Evolutionary conservation across 2,888 invertebrate genomes (phyloP), one percentile per base, ranked within the genome.

Genomic region (Leptinotarsa tumamoca): DNA sequence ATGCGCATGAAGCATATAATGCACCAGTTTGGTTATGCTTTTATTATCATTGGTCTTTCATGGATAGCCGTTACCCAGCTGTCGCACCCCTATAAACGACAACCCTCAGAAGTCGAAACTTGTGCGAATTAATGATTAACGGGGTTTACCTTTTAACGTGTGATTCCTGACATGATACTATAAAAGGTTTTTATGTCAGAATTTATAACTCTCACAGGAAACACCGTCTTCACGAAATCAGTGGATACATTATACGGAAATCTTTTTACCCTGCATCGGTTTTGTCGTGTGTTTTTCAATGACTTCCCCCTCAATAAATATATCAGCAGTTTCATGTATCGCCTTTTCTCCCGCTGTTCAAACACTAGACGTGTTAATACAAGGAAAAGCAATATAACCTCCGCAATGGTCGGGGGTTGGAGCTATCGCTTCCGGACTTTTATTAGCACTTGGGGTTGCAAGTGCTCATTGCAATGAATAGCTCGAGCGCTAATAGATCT

Each of bases 401-500:
- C 78, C 75, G 78, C 80, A 78, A 79, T 73, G 79, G 80, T 80
- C 77, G 80, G 78, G 74, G 72, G 78, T 71, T 75, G 78, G 63
- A 72, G 52, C 52, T 17, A 33, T 43, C 56, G 49, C 49, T 58
- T 43, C 70, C 70, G 70, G 70, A 58, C 33, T 56, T 27, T 14
- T 63, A 63, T 63, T 63, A 63, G 33, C 51, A 43, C 54, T 69
- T 33, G 84, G 83, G 84, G 83, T 83, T 81, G 82, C 74, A 66
- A 70, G 66, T 61, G 77, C 56, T 21, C 72, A 52, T 73, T 77
- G 83, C 84, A 84, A 85, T 85, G 85, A 85, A 85, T 86, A 84
- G 84, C 83, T 83, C 79, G 85, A 79, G 82, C 80, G 84, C 86
- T 87, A 87, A 87, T 87, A 87, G 87, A 86, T 85, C 83, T 86